A percentile compares a stretch with the other conserved stretches of the same genome.
Evolutionary conservation across 2,888 invertebrate genomes (phyloP).

Genomic region (Xiphydria camelus): DNA sequence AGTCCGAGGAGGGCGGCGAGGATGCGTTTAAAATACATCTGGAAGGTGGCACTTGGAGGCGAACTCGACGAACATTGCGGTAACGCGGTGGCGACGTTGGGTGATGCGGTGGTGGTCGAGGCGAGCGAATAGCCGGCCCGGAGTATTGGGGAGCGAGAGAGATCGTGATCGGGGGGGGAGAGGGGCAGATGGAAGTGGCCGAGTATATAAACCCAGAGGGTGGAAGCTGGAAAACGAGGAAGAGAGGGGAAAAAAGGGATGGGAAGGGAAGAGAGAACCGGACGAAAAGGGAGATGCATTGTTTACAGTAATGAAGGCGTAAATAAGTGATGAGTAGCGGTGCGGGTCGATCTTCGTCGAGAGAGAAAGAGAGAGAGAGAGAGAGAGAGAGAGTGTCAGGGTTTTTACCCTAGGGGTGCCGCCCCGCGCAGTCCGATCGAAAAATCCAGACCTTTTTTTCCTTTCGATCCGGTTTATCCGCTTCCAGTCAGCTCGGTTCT

Average conservation of each 20-base stretch:
- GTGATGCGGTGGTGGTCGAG: no score
- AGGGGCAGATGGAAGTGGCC: background rate
- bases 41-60: constrained; percentile 28
- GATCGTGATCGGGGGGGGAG: background rate
- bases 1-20: background rate
- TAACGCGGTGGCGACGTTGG: no score
- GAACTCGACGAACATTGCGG: no score
- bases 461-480: no score
- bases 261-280: constrained; percentile 17
- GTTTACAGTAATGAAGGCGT: constrained; percentile 54
- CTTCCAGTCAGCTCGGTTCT: no score
- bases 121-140: no score
- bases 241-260: no score
- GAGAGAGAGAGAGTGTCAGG: constrained; percentile 9
- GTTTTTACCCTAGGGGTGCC: no score
- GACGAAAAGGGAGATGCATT: constrained; percentile 43
- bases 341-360: constrained; percentile 38
- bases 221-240: constrained; percentile 13
- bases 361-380: constrained; percentile 6
- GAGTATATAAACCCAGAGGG: constrained; percentile 6
- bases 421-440: no score
- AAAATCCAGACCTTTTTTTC: no score
- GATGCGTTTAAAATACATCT: constrained; percentile 7
- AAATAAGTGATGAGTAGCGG: constrained; percentile 50
- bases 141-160: no score